Percentiles rank a stretch among this genome's conserved stretches.
Evolutionary conservation across 2,797 vertebrate genomes (phyloP).

Genomic region (Buceros bicornis): DNA sequence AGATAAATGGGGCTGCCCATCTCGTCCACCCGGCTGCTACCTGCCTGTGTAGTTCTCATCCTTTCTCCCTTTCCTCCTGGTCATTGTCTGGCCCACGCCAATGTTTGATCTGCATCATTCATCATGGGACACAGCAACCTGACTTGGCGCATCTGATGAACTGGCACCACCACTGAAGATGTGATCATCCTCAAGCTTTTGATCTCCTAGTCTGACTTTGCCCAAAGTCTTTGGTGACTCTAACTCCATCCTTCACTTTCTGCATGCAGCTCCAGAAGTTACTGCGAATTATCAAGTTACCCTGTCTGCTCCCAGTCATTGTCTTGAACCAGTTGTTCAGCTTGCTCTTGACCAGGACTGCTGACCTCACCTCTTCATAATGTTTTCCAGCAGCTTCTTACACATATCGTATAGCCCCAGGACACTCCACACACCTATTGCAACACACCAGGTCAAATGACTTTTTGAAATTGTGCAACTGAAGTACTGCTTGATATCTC

Average conservation of each 20-base stretch:
- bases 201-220: not conserved
- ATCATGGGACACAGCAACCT: not conserved
- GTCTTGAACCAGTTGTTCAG: conserved; percentile 70
- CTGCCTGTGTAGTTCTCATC: not conserved
- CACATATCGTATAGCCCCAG: conserved; percentile 65
- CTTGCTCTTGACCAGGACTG: conserved; percentile 66
- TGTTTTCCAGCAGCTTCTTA: conserved; percentile 62
- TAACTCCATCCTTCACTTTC: conserved; percentile 7
- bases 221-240: not conserved
- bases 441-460: not conserved
- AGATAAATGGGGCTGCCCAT: not conserved
- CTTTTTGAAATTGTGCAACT: conserved; percentile 60
- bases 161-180: not conserved
- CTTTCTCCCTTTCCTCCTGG: not conserved
- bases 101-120: not conserved
- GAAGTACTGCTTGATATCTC: conserved; percentile 23
- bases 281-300: conserved; percentile 18
- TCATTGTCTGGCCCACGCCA: not conserved
- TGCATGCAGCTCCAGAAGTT: conserved; percentile 22
- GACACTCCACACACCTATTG: conserved; percentile 54
- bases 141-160: not conserved
- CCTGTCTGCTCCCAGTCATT: conserved; percentile 21
- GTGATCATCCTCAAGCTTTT: not conserved
- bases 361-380: conserved; percentile 65
- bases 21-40: conserved; percentile 24